Evolutionary conservation across 2,888 invertebrate genomes (phyloP), one percentile per base, ranked within the genome.

Genomic region (Plutella xylostella): DNA sequence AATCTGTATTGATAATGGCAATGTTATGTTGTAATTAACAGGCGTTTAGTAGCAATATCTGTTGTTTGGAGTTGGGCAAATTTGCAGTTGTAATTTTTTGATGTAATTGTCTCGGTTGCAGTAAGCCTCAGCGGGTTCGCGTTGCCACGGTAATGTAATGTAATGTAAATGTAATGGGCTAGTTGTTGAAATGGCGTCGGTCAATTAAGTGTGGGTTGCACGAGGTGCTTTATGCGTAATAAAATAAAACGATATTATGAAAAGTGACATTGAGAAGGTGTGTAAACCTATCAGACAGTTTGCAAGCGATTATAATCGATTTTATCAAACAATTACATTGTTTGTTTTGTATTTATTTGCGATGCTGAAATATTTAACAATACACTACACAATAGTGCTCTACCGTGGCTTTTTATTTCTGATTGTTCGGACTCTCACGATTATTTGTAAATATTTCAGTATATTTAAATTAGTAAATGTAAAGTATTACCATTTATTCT

Each of bases 1-100:
- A 46, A 47, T 44, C 45, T 42, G 42, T 42, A 45, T 44, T 46
- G 52, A 50, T 49, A 49, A 49, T 49, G 48, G 34, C 43, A 48
- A 46, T 50, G 6, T 20, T 38, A 19, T 38, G 19, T 38, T 38
- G 38, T 38, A 38, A 38, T 38, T 38, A n/a, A 5, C 21, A 21
- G 17, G 28, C 17, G 40, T 41, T 25, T 41, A 21, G 38, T 38
- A 14, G 21, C 20, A 21, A 21, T 38, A 14, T 38, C 15, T 43
- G 20, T 22, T 5, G 21, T 30, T 37, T 25, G 15, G 12, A 19
- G 43, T 43, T 43, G 25, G 43, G 35, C 19, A 43, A 35, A 35
- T 31, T 42, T 42, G 38, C 14, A 19, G 11, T 38, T 19, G 38
- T 38, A 21, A 21, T 38, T 19, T 21, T 34, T 21, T 38, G n/a